Base-by-base conservation (phyloP, 2,113 vertebrate genomes). In the Cynocephalus volans region DNA sequence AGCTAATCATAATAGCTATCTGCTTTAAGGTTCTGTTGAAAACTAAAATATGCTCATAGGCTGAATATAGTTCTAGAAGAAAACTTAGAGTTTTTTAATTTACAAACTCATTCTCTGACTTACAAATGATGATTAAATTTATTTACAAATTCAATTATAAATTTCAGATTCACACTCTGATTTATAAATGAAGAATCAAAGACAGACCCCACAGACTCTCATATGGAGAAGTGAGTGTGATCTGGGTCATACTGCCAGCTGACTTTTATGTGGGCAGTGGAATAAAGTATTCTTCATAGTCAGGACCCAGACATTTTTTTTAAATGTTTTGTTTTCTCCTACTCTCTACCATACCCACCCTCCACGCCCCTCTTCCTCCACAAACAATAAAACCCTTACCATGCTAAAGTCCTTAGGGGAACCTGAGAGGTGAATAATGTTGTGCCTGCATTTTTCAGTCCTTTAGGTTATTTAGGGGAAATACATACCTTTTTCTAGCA, bases 401-500 rank as follows among this genome's bases (percentile, higher is more conserved):
- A 93, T 6, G 64, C 92, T 90, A 67, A 95, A 95, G 72, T 88
- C 67, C 89, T 96, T 79, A 88, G 84, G 89, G 76, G 60, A 84
- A 88, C 90, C 67, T 62, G 62, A 90, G 87, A 86, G 82, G 70
- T 90, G 90, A 97, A 95, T 82, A 88, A 95, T 82, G 88, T 84
- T 81, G 67, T 56, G 85, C 86, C 73, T 87, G 84, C 70, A 97
- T 84, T 96, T 95, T 89, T 90, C 75, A 91, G 96, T 92, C 72
- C 76, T 97, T 85, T 87, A 90, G 73, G 86, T 96, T 97, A 96
- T 97, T 97, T 97, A 88, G 95, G 92, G 97, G 90, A 97, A 97
- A 89, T 96, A 89, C 79, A 95, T 98, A 96, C 98, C 96, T 98
- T 98, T 98, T 72, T 97, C 80, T 82, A 95, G 88, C 80, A 94